phyloP scores from a whole-genome alignment of 2,113 vertebrate genomes.

The Tretioscincus oriximinensis region DNA sequence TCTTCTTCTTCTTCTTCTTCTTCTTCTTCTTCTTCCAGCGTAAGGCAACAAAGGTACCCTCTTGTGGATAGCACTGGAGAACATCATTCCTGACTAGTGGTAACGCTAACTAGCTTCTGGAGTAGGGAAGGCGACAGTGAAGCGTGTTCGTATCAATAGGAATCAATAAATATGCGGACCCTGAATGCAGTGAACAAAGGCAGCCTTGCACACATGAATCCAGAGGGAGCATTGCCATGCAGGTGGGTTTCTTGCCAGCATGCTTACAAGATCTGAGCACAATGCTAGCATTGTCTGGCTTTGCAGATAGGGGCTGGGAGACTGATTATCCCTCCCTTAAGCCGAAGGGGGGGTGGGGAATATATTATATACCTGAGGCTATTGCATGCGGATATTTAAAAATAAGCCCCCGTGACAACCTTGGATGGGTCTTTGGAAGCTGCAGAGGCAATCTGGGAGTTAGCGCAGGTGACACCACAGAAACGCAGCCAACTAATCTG shows the following conservation, averaged over 20 bases:
- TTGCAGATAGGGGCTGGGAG: conserved; percentile 4
- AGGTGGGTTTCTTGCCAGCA: background rate
- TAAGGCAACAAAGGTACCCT: too few species aligned
- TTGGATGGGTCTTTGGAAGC: conserved; percentile 19
- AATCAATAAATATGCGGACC: background rate
- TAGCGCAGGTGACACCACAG: background rate
- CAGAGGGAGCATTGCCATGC: background rate
- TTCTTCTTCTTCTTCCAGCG: too few species aligned
- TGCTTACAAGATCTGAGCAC: background rate
- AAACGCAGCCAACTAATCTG: conserved; percentile 61
- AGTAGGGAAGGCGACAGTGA: too few species aligned
- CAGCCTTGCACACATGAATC: too few species aligned
- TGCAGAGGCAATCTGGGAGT: conserved; percentile 54
- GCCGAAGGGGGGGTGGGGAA: background rate
- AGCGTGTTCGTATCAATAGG: too few species aligned
- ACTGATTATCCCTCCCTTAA: background rate
- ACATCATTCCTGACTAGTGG: too few species aligned
- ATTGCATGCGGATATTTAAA: conserved; percentile 35
- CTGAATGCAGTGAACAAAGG: background rate
- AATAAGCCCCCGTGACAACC: conserved; percentile 16
- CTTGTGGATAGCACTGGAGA: too few species aligned
- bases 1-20: too few species aligned
- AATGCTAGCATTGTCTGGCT: background rate
- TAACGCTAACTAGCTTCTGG: too few species aligned
- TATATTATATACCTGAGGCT: conserved; percentile 36